These are phyloP conservation scores for Spizella passerina DNA, from an alignment of 2,797 vertebrate species.

Conservation along the genomic window DNA sequence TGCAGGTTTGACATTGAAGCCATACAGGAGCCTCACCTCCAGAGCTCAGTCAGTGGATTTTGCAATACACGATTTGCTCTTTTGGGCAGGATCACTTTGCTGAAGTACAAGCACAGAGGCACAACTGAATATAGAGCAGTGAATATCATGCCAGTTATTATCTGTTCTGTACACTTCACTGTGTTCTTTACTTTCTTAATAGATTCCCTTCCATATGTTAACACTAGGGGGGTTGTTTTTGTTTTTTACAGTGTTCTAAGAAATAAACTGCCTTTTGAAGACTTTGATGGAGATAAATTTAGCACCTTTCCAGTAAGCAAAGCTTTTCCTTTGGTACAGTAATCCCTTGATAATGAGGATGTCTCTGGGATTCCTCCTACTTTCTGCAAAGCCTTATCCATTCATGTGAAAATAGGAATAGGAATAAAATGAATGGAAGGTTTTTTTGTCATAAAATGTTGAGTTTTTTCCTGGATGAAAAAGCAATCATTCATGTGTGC, in stretches of 20 bases:
- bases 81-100: neutral
- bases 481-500: neutral
- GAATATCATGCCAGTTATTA: neutral
- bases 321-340: neutral
- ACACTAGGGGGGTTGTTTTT: neutral
- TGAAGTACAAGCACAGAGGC: neutral
- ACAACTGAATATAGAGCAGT: neutral
- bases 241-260: constrained; percentile 60
- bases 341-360: neutral
- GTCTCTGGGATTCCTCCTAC: neutral
- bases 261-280: constrained; percentile 72
- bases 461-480: neutral
- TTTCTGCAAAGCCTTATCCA: constrained; percentile 3
- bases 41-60: neutral
- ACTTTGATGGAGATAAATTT: constrained; percentile 77
- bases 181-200: neutral
- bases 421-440: neutral
- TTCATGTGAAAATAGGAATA: neutral
- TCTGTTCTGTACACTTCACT: neutral
- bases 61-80: neutral
- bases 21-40: neutral
- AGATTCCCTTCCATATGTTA: neutral
- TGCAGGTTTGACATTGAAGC: neutral
- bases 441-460: neutral
- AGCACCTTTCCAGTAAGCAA: constrained; percentile 78